Evolutionary conservation across 1,140 invertebrate genomes (phyloP).

Genomic region (Macrobrachium nipponense): DNA sequence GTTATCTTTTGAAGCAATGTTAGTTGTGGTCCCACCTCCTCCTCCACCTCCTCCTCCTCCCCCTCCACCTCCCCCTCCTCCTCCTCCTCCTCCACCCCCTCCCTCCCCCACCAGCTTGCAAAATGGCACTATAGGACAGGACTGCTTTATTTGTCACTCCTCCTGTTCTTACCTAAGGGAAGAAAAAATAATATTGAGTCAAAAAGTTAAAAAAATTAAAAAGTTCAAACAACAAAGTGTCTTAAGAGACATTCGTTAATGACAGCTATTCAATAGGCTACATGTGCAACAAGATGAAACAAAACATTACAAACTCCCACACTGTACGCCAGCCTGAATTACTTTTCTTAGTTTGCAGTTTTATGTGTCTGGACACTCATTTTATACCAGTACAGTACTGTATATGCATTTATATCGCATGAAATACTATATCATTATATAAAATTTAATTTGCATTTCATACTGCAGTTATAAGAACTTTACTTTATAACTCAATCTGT

Average conservation of each 20-base stretch:
- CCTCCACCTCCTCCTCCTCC: conserved; percentile 9
- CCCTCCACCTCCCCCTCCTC: background rate
- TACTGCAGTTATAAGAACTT: no score
- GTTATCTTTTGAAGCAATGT: conserved; percentile 5
- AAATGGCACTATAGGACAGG: conserved; percentile 42
- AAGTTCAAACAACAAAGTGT: background rate
- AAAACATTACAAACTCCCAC: no score
- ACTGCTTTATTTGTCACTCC: conserved; percentile 51
- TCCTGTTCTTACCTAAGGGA: conserved; percentile 39
- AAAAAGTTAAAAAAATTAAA: background rate
- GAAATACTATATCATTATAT: no score
- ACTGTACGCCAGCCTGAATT: no score
- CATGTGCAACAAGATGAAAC: no score
- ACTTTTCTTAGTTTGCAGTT: no score
- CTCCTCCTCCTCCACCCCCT: conserved; percentile 1
- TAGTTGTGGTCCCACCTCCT: background rate
- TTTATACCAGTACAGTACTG: no score
- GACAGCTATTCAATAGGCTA: no score
- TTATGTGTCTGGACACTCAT: no score
- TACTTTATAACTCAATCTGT: no score
- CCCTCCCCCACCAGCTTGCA: conserved; percentile 35
- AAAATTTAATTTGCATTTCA: no score
- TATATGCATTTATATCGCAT: no score
- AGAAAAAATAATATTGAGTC: background rate
- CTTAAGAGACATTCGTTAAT: background rate